A percentile compares a stretch with the other conserved stretches of the same genome.
phyloP scores from a whole-genome alignment of 2,797 vertebrate species.

The Sardinella longiceps region DNA sequence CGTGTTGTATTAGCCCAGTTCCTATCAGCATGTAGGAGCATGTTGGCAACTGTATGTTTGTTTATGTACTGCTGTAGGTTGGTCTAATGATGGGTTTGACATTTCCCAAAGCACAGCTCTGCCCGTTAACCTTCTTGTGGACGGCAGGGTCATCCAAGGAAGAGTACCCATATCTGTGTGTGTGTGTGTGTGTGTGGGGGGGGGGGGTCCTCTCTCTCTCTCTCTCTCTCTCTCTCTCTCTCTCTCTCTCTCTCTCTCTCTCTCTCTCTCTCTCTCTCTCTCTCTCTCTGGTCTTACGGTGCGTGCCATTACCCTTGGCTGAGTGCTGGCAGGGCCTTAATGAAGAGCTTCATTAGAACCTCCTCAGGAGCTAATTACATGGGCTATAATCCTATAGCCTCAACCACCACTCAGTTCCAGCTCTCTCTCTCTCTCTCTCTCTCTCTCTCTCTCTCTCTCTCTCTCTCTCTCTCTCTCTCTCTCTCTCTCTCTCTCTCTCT shows the following conservation, averaged over 20 bases:
- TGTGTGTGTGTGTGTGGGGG: no score
- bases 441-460: slow-evolving; percentile 10
- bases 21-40: neutral
- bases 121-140: neutral
- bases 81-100: neutral
- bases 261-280: slow-evolving; percentile 32
- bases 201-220: no score
- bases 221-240: neutral
- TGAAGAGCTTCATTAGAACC: slow-evolving; percentile 83
- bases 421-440: neutral
- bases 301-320: slow-evolving; percentile 15
- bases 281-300: slow-evolving; percentile 68
- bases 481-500: slow-evolving; percentile 7
- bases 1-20: neutral
- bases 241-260: neutral
- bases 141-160: neutral
- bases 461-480: slow-evolving; percentile 14
- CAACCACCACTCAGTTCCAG: neutral
- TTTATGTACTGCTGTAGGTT: no score
- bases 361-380: slow-evolving; percentile 81
- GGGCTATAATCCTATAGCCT: neutral
- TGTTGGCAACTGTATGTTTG: neutral
- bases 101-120: neutral
- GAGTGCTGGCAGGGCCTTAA: slow-evolving; percentile 74
- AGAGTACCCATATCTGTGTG: no score